Evolutionary conservation across 2,113 vertebrate genomes (phyloP).

Genomic region (Melanostigma gelatinosum): DNA sequence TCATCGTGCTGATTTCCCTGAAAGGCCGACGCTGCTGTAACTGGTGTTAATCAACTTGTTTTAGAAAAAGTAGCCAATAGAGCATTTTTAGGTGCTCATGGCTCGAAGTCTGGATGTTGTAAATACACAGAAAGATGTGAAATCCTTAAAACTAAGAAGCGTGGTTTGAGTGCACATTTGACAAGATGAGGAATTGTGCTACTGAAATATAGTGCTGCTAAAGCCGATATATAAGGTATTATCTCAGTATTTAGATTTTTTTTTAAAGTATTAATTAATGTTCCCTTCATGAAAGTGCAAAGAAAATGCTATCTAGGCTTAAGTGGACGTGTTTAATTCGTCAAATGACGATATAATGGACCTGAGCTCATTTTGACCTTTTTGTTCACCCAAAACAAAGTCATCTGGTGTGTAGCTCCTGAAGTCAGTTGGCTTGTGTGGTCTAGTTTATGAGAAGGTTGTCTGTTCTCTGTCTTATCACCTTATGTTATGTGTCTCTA

Average conservation of each 20-base stretch:
- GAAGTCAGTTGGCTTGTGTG: conserved; percentile 15
- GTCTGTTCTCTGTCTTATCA: conserved; percentile 43
- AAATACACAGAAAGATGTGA: conserved; percentile 48
- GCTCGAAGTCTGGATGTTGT: conserved; percentile 11
- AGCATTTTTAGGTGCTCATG: conserved; percentile 18
- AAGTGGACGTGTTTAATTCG: conserved; percentile 2
- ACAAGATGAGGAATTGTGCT: conserved; percentile 1
- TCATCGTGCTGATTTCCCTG: conserved; percentile 14
- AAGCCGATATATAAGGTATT: conserved; percentile 57
- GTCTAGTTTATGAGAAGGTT: conserved; percentile 37
- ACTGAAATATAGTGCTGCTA: conserved; percentile 69
- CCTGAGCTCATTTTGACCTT: conserved; percentile 28
- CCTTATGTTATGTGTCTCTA: conserved; percentile 32
- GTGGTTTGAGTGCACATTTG: conserved; percentile 29
- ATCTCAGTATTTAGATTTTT: conserved; percentile 60
- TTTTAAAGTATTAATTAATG: conserved; percentile 53
- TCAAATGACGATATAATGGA: conserved; percentile 27
- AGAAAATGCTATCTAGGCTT: conserved; percentile 23
- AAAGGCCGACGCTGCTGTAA: conserved; percentile 43
- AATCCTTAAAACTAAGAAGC: conserved; percentile 9
- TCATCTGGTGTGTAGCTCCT: conserved; percentile 25
- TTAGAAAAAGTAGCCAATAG: conserved; percentile 5
- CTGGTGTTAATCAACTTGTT: conserved; percentile 33
- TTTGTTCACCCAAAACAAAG: conserved; percentile 38
- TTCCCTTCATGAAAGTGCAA: conserved; percentile 34